Evolutionary conservation across 2,797 vertebrate species (phyloP).

Genomic region (Philypnodon macrostomus): DNA sequence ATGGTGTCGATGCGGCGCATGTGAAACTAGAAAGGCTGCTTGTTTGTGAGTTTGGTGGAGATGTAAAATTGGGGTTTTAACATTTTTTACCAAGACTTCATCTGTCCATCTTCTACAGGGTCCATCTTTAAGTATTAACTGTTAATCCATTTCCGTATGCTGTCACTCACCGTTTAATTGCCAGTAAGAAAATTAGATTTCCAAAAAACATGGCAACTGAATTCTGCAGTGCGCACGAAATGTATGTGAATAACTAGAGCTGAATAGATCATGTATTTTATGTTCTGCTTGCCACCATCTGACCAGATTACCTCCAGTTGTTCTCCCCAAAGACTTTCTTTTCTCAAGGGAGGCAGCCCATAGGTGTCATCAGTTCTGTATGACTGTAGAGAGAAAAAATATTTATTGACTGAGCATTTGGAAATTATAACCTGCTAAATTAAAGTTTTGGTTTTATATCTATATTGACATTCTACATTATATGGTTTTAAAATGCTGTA

Average conservation of each 20-base stretch:
- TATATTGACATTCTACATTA: too few relatives aligned
- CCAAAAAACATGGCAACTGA: constrained; percentile 20
- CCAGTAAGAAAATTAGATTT: constrained; percentile 27
- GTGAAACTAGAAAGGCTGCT: constrained; percentile 5
- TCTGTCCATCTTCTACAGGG: constrained; percentile 20
- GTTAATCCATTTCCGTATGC: constrained; percentile 43
- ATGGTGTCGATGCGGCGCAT: constrained; percentile 48
- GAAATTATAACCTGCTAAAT: too few relatives aligned
- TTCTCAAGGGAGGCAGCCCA: constrained; percentile 48
- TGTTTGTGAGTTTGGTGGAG: constrained; percentile 31
- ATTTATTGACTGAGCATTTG: too few relatives aligned
- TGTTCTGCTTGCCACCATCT: constrained; percentile 53
- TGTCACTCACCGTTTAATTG: constrained; percentile 40
- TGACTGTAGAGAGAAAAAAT: too few relatives aligned
- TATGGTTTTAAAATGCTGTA: too few relatives aligned
- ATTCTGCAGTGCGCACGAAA: constrained; percentile 29
- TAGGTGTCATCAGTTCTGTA: too few relatives aligned
- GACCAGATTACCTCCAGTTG: constrained; percentile 64
- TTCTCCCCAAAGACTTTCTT: constrained; percentile 28
- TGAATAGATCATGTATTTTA: constrained; percentile 64
- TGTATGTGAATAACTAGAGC: constrained; percentile 40
- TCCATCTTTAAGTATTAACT: constrained; percentile 2
- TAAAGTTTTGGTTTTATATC: too few relatives aligned
- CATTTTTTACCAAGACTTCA: constrained; percentile 36
- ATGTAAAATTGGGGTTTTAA: constrained; percentile 48